Conservation (phyloP, 2,797 vertebrate species). For the Chrysocyon brachyurus region DNA sequence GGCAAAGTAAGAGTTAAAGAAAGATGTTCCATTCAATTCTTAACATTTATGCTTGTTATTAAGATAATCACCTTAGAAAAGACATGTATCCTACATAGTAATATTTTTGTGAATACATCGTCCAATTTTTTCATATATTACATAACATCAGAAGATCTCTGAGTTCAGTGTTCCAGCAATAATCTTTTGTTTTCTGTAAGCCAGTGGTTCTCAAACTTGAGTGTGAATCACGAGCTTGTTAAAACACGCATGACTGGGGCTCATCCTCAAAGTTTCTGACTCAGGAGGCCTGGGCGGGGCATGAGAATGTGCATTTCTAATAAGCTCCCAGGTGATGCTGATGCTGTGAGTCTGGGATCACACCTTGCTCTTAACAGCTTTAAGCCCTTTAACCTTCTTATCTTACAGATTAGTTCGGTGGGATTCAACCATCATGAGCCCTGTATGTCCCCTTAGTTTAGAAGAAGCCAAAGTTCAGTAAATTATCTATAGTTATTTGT, state of each 20-base stretch:
- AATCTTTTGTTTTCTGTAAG: slow-evolving; percentile 41
- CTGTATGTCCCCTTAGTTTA: not conserved
- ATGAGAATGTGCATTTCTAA: slow-evolving; percentile 31
- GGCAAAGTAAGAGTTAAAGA: slow-evolving; percentile 56
- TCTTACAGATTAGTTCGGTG: slow-evolving; percentile 47
- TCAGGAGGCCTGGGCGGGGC: not conserved
- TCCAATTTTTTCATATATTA: not conserved
- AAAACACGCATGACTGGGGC: not conserved
- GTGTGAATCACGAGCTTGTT: not conserved
- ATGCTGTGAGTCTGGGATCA: not conserved
- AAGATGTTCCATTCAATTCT: slow-evolving; percentile 45
- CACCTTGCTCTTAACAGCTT: not conserved
- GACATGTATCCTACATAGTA: slow-evolving; percentile 23
- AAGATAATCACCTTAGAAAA: slow-evolving; percentile 36
- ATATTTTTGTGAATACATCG: slow-evolving; percentile 50
- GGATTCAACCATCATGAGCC: not conserved
- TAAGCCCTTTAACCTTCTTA: not conserved
- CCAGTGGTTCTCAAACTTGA: slow-evolving; percentile 11
- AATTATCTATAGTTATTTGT: slow-evolving; percentile 23
- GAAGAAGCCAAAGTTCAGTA: slow-evolving; percentile 21
- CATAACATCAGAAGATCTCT: slow-evolving; percentile 24
- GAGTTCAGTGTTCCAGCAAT: not conserved
- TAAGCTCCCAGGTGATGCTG: not conserved
- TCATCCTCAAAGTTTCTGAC: slow-evolving; percentile 32
- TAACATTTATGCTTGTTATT: slow-evolving; percentile 15